Base-by-base conservation (phyloP, 2,888 invertebrate species). In the Lutraria lutraria region DNA sequence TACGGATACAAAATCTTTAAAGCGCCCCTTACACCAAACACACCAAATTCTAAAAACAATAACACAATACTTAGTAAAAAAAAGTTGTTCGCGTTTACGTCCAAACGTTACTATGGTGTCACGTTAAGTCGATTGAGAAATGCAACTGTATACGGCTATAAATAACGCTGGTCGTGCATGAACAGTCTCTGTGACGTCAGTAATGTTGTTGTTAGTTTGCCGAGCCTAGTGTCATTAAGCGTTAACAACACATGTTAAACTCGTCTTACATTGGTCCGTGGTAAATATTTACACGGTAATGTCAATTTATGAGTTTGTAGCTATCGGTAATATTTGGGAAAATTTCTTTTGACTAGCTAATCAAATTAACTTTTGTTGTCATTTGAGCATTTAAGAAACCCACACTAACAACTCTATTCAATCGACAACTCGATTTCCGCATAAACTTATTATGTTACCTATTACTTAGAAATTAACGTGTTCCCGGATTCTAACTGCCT, bases 151-250 rank as follows among this genome's bases (percentile, higher is more conserved):
- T 43, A 4, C 4, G 43, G 8, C 43, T 76, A 76, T 76, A 76
- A 34, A 34, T 34, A 76, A 76, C 76, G 34, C 31, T 76, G 34
- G 76, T 76, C 76, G 34, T 34, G 76, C 76, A 15, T 34, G 76
- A 25, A 31, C 34, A 31, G 31, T 3, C 76, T 16, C 19, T 34
- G 76, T 76, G 76, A 76, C 76, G 76, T 76, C 31, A 76, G 16
- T 16, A 31, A 31, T 34, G 34, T 34, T 34, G 76, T 76, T 34
- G 34, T 34, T 76, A 16, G 19, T 25, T 29, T 76, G 76, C 34
- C 31, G 6, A 13, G 76, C 76, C 34, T 76, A 68, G 25, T 25
- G 12, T 25, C 76, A 31, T 31, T 21, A 31, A 76, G 13, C 16
- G 29, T 76, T 76, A 76, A 25, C 31, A 31, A 76, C 21, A 76